These are phyloP conservation scores for Agonum fuliginosum DNA, from an alignment of 2,888 invertebrate genomes.

Conservation along the genomic window DNA sequence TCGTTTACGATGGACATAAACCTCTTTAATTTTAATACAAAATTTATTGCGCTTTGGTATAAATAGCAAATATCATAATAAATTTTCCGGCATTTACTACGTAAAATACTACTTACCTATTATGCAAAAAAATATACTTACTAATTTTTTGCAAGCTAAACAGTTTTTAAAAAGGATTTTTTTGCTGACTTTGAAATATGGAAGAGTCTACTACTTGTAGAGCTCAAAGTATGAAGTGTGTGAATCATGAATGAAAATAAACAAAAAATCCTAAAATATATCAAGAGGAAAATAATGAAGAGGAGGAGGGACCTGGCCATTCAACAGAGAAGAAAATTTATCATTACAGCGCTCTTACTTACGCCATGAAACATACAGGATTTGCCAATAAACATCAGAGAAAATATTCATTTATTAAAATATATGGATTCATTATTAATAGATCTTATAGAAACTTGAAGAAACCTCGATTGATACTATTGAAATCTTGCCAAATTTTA, in stretches of 20 bases:
- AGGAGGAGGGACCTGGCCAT: neutral
- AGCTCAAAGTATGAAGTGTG: neutral
- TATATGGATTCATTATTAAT: too few relatives aligned
- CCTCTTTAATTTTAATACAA: slow-evolving; percentile 30
- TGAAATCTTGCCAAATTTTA: too few relatives aligned
- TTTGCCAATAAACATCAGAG: too few relatives aligned
- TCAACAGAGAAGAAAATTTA: too few relatives aligned
- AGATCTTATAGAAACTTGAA: too few relatives aligned
- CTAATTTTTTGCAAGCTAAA: too few relatives aligned
- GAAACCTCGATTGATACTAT: too few relatives aligned
- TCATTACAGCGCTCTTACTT: too few relatives aligned
- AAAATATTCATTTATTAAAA: too few relatives aligned
- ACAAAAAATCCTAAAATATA: slow-evolving; percentile 38
- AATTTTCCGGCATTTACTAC: neutral
- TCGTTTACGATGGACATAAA: slow-evolving; percentile 19
- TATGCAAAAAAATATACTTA: neutral
- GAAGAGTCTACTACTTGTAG: neutral
- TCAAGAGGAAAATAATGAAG: slow-evolving; percentile 7
- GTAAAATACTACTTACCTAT: neutral
- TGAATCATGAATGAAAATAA: slow-evolving; percentile 30
- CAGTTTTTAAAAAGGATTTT: neutral
- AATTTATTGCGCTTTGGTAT: neutral
- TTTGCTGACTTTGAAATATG: neutral
- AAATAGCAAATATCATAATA: slow-evolving; percentile 1
- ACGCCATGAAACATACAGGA: too few relatives aligned